Percentiles rank a stretch among this genome's conserved stretches.
Conservation (phyloP, 2,888 invertebrate species). For the Cephonodes hylas region DNA sequence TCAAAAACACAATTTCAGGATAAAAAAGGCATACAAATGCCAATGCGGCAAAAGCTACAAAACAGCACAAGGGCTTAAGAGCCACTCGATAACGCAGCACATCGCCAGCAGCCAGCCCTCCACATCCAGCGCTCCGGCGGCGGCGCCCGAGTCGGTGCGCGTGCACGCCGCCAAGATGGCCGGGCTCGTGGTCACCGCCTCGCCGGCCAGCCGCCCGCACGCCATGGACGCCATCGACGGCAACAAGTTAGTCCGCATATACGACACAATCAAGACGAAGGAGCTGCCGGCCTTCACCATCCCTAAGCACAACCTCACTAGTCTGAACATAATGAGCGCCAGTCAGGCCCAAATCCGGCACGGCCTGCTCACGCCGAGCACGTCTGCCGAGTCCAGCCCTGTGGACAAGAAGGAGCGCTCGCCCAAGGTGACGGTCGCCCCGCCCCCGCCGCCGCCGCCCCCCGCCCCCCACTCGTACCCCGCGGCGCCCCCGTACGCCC, state of each 20-base stretch:
- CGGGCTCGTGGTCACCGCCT: slow-evolving; percentile 67
- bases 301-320: slow-evolving; percentile 62
- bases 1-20: slow-evolving; percentile 70
- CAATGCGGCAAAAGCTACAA: slow-evolving; percentile 93
- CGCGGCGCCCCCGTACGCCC: slow-evolving; percentile 36
- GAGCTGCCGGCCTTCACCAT: slow-evolving; percentile 65
- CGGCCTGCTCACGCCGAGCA: slow-evolving; percentile 75
- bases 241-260: slow-evolving; percentile 68
- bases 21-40: slow-evolving; percentile 90
- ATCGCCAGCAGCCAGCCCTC: slow-evolving; percentile 36
- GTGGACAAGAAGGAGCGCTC: slow-evolving; percentile 57
- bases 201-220: slow-evolving; percentile 50
- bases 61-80: slow-evolving; percentile 88
- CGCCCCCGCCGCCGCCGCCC: slow-evolving; percentile 32
- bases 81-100: slow-evolving; percentile 80
- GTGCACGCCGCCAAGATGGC: slow-evolving; percentile 48
- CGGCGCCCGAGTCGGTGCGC: slow-evolving; percentile 24
- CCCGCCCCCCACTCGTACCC: slow-evolving; percentile 38
- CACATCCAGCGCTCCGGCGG: slow-evolving; percentile 26
- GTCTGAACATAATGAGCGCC: slow-evolving; percentile 50
- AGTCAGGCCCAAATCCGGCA: slow-evolving; percentile 36
- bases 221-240: slow-evolving; percentile 52
- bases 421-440: slow-evolving; percentile 58
- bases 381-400: slow-evolving; percentile 67
- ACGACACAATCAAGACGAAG: slow-evolving; percentile 65